phyloP scores from a whole-genome alignment of 2,888 invertebrate species.

The Andrena hattorfiana region DNA sequence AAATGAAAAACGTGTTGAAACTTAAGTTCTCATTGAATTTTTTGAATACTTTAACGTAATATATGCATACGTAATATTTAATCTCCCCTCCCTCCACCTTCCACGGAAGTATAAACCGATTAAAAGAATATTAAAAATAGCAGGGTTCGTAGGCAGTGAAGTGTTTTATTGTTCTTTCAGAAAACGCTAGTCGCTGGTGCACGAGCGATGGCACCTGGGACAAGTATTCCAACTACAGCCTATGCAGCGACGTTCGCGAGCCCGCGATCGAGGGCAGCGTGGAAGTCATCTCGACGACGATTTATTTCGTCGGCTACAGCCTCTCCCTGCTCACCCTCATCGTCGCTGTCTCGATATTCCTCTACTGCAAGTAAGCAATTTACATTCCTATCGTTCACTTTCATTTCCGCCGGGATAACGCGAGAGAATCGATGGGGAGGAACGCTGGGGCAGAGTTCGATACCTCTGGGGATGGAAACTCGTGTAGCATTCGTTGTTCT shows the following conservation, averaged over 20 bases:
- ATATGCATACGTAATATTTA: too few species aligned
- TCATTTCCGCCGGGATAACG: background rate
- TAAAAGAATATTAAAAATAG: background rate
- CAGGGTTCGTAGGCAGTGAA: background rate
- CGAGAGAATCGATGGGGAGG: background rate
- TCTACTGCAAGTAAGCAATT: slow-evolving; percentile 93
- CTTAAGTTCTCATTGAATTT: too few species aligned
- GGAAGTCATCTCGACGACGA: slow-evolving; percentile 91
- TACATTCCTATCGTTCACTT: background rate
- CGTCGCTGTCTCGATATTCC: slow-evolving; percentile 94
- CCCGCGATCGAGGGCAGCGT: slow-evolving; percentile 86
- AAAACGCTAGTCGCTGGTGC: slow-evolving; percentile 94
- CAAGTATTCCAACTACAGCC: slow-evolving; percentile 91
- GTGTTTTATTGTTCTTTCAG: slow-evolving; percentile 86
- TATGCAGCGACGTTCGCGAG: slow-evolving; percentile 88
- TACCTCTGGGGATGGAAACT: background rate
- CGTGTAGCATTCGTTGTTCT: background rate
- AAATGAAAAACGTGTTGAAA: background rate
- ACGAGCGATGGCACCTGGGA: slow-evolving; percentile 93
- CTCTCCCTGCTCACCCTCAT: slow-evolving; percentile 93
- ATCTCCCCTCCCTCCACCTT: too few species aligned
- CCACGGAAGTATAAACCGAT: too few species aligned
- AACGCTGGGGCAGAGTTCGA: background rate
- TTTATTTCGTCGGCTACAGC: slow-evolving; percentile 94
- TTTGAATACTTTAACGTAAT: too few species aligned